These are phyloP conservation scores for Malurus leucopterus DNA, from an alignment of 2,797 vertebrate genomes.

Conservation along the genomic window DNA sequence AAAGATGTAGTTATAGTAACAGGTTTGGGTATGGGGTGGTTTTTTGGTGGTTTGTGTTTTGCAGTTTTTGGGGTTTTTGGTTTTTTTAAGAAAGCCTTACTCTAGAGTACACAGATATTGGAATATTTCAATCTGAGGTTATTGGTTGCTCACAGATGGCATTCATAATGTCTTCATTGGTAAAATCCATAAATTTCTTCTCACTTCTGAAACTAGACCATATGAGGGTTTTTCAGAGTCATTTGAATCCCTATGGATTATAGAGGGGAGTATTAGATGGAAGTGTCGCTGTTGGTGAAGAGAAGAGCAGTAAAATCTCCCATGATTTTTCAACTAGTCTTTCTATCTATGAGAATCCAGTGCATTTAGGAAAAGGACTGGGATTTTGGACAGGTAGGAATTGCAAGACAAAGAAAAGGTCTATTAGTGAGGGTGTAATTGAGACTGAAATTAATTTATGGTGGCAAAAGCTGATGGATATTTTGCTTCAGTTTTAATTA, in stretches of 20 bases:
- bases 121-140: neutral
- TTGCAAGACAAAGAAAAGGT: neutral
- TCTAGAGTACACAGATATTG: neutral
- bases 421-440: neutral
- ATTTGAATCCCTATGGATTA: neutral
- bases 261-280: neutral
- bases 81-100: neutral
- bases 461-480: neutral
- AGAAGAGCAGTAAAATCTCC: neutral
- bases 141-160: neutral
- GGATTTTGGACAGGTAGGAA: neutral
- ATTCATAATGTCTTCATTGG: neutral
- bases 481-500: neutral
- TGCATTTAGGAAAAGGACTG: neutral
- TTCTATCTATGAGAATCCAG: neutral
- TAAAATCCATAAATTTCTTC: neutral
- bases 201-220: neutral
- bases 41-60: neutral
- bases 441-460: neutral
- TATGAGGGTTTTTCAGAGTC: neutral
- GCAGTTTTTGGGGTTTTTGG: no score
- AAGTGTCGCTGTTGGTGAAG: neutral
- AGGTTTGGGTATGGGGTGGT: neutral
- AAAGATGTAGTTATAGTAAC: neutral
- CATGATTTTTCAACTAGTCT: neutral